Percentiles rank a stretch among this genome's conserved stretches.
Evolutionary conservation across 2,888 invertebrate species (phyloP).

Genomic region (Nomada lathburiana): DNA sequence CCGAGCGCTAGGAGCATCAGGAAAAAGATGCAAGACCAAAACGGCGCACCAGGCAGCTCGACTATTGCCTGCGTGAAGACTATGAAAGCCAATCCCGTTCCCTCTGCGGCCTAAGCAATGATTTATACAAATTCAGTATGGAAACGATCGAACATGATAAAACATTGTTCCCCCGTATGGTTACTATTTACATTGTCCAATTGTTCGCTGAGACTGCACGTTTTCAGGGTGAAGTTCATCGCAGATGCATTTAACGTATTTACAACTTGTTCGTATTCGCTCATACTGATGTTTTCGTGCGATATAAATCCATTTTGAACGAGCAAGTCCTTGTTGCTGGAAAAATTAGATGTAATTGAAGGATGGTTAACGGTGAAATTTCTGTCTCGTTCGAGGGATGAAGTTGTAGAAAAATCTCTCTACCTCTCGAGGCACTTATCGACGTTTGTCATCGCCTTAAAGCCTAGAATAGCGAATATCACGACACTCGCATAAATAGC

Average conservation of each 20-base stretch:
- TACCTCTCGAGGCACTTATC: conserved; percentile 92
- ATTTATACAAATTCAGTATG: not conserved
- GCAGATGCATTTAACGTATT: conserved; percentile 82
- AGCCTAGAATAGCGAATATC: conserved; percentile 97
- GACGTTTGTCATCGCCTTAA: conserved; percentile 96
- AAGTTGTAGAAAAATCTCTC: conserved; percentile 1
- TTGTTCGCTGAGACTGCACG: conserved; percentile 90
- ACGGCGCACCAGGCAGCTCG: conserved; percentile 96
- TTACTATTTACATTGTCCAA: conserved; percentile 88
- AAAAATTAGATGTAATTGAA: conserved; percentile 63
- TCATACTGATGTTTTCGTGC: conserved; percentile 85
- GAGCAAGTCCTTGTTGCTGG: conserved; percentile 86
- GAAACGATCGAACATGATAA: not conserved
- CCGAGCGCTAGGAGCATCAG: conserved; percentile 97
- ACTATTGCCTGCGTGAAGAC: conserved; percentile 99
- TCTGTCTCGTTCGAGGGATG: not conserved
- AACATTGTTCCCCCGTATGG: too few species aligned
- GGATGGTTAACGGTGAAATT: not conserved
- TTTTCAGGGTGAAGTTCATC: conserved; percentile 86
- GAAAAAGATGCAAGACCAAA: conserved; percentile 98
- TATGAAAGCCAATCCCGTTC: conserved; percentile 97
- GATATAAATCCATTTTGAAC: conserved; percentile 82
- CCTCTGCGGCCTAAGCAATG: conserved; percentile 94
- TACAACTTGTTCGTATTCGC: conserved; percentile 86
- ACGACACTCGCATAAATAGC: conserved; percentile 98